Evolutionary conservation across 2,888 invertebrate genomes (phyloP).

Genomic region (Drosophila helvetica): DNA sequence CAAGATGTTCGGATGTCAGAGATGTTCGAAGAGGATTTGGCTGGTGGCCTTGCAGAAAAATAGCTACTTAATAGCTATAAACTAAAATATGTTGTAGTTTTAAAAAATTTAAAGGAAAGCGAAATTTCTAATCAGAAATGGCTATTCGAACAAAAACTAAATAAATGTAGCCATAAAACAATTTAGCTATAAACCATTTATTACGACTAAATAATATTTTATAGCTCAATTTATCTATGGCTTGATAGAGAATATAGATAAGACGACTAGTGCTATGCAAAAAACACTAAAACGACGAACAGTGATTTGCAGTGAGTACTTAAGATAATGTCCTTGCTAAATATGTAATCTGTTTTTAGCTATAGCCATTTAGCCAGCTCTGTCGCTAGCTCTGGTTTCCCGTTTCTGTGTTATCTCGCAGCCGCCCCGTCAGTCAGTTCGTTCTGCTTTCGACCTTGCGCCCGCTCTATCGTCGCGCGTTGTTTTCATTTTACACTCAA

Average conservation of each 20-base stretch:
- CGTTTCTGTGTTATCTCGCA: constrained; percentile 1
- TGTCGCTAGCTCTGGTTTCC: constrained; percentile 1
- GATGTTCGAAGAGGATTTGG: neutral
- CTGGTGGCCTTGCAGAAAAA: neutral
- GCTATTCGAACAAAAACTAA: neutral
- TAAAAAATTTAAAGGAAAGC: neutral
- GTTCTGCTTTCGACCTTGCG: constrained; percentile 67
- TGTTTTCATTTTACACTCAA: constrained; percentile 69
- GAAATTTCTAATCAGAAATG: neutral
- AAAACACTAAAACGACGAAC: no score
- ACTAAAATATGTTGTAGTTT: neutral
- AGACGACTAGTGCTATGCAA: no score
- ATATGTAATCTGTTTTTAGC: neutral
- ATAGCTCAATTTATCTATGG: neutral
- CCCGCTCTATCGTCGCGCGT: constrained; percentile 29
- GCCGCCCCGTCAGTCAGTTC: neutral
- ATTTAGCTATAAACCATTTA: neutral
- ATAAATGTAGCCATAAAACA: neutral
- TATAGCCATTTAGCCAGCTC: neutral
- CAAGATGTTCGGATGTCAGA: neutral
- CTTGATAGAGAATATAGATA: no score
- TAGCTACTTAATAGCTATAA: neutral
- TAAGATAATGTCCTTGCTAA: no score
- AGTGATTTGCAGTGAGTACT: no score
- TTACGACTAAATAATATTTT: neutral